Evolutionary conservation across 2,113 vertebrate species (phyloP).

Genomic region (Rostratula benghalensis): DNA sequence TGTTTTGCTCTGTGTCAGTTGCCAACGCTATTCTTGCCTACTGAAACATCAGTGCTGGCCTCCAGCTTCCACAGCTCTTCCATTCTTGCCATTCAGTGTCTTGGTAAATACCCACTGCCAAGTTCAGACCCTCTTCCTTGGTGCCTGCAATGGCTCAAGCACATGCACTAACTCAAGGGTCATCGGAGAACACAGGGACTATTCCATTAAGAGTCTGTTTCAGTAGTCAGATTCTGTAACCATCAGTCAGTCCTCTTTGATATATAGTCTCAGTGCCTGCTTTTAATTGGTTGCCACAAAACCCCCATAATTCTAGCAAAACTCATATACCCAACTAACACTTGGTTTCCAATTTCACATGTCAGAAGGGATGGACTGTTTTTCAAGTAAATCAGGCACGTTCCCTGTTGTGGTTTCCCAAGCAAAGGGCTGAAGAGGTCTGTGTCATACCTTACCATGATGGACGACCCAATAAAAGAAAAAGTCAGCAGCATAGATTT

Average conservation of each 20-base stretch:
- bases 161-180: background rate
- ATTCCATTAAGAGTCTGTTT: background rate
- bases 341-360: background rate
- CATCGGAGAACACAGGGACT: background rate
- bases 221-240: background rate
- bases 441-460: background rate
- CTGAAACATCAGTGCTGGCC: background rate
- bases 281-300: background rate
- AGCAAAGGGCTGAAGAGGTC: background rate
- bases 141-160: background rate
- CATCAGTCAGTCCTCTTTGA: background rate
- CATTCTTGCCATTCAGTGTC: background rate
- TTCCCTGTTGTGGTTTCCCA: background rate
- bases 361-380: background rate
- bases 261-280: background rate
- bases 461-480: background rate
- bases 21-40: background rate
- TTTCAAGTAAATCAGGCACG: background rate
- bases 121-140: background rate
- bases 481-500: background rate
- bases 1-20: slow-evolving; percentile 20
- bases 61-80: background rate
- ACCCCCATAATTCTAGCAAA: background rate
- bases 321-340: background rate
- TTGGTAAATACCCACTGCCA: background rate